Conservation (phyloP, 1,140 invertebrate genomes). For the Drosophila albomicans region DNA sequence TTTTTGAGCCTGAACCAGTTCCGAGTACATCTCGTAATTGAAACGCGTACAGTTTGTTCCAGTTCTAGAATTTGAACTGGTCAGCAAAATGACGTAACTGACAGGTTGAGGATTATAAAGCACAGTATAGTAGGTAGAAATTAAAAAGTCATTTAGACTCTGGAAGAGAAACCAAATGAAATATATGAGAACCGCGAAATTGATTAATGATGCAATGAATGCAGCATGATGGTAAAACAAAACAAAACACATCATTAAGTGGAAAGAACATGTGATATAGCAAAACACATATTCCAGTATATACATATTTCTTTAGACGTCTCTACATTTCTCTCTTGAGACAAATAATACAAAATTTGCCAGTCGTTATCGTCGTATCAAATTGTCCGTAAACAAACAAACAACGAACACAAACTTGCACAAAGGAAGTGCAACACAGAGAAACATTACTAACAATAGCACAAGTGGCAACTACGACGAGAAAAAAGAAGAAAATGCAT, state of each 20-base stretch:
- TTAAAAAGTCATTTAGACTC: conserved; percentile 40
- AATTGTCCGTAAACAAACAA: conserved; percentile 26
- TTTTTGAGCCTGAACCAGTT: conserved; percentile 32
- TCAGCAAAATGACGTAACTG: conserved; percentile 4
- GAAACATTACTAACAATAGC: conserved; percentile 1
- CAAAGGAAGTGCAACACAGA: conserved; percentile 18
- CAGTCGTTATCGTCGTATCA: conserved; percentile 28
- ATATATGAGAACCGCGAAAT: conserved; percentile 19
- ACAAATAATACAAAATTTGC: conserved; percentile 47
- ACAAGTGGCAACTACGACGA: neutral
- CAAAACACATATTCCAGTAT: neutral
- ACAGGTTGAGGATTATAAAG: neutral
- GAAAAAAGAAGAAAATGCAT: neutral
- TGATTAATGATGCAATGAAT: conserved; percentile 40
- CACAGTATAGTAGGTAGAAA: conserved; percentile 30
- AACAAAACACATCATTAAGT: neutral
- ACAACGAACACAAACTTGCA: neutral
- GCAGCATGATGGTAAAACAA: neutral
- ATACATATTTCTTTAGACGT: conserved; percentile 4
- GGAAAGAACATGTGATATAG: neutral
- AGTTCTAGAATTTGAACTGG: conserved; percentile 2
- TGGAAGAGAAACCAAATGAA: too few species aligned
- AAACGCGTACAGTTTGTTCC: conserved; percentile 8
- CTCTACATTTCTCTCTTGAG: conserved; percentile 10
- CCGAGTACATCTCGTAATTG: conserved; percentile 19